Conservation (phyloP, 2,113 vertebrate species). For the Gnathonemus longibarbis region DNA sequence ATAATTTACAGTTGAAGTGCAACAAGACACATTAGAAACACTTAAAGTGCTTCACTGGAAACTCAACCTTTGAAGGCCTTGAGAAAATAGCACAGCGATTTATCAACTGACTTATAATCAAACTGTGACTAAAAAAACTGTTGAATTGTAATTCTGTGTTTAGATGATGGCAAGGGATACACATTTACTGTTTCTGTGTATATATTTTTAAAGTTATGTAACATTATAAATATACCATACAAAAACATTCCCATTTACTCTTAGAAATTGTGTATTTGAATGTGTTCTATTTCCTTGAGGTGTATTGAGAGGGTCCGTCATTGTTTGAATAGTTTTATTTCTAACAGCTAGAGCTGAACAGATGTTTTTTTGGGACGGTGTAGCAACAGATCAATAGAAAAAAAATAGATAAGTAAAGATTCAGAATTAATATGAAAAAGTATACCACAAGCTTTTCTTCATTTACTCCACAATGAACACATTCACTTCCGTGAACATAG, state of each 20-base stretch:
- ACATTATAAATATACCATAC: neutral
- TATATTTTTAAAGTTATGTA: neutral
- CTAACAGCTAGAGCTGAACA: neutral
- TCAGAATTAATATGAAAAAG: neutral
- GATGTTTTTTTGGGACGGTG: neutral
- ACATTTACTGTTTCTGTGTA: neutral
- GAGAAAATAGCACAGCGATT: neutral
- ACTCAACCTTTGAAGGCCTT: neutral
- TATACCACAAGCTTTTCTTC: neutral
- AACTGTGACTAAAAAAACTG: neutral
- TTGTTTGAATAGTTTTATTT: neutral
- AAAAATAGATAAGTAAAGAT: neutral
- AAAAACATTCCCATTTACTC: neutral
- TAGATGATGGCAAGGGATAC: neutral
- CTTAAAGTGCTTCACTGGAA: neutral
- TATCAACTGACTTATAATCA: neutral
- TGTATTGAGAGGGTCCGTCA: neutral
- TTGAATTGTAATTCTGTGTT: neutral
- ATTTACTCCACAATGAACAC: neutral
- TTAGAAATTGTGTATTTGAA: neutral
- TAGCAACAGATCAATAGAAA: neutral
- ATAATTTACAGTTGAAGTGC: conserved; percentile 6
- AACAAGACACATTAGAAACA: conserved; percentile 7
- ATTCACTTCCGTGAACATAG: neutral
- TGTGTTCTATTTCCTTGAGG: neutral